phyloP scores from a whole-genome alignment of 1,140 invertebrate genomes.

The Psilanteris sp. region DNA sequence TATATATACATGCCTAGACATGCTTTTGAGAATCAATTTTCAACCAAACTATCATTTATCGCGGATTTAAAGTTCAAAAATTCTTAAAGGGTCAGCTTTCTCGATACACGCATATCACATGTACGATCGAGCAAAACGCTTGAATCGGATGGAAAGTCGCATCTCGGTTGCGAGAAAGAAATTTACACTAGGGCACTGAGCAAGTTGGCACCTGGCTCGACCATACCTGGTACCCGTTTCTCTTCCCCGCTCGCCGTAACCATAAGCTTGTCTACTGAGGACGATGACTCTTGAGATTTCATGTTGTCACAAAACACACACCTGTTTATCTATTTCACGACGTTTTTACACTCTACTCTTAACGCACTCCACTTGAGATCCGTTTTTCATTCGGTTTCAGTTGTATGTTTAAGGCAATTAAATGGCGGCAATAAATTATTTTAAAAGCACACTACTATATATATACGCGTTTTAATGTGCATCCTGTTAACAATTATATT shows the following conservation, averaged over 20 bases:
- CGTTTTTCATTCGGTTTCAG: not conserved
- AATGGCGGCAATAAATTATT: no score
- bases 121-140: slow-evolving; percentile 27
- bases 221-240: slow-evolving; percentile 20
- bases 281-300: slow-evolving; percentile 56
- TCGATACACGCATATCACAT: slow-evolving; percentile 27
- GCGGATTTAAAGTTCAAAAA: slow-evolving; percentile 18
- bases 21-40: no score
- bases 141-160: slow-evolving; percentile 39
- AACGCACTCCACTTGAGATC: slow-evolving; percentile 1
- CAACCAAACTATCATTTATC: slow-evolving; percentile 4
- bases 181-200: slow-evolving; percentile 41
- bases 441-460: no score
- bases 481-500: no score
- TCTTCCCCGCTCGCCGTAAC: slow-evolving; percentile 5
- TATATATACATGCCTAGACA: no score
- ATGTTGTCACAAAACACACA: slow-evolving; percentile 43
- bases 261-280: slow-evolving; percentile 35
- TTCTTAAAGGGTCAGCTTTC: slow-evolving; percentile 50
- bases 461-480: no score
- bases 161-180: slow-evolving; percentile 35
- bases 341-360: slow-evolving; percentile 4
- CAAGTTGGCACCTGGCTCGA: slow-evolving; percentile 47
- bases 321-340: slow-evolving; percentile 35
- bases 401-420: no score